These are phyloP conservation scores for Isichthys henryi DNA, from an alignment of 2,113 vertebrate genomes.

Conservation along the genomic window DNA sequence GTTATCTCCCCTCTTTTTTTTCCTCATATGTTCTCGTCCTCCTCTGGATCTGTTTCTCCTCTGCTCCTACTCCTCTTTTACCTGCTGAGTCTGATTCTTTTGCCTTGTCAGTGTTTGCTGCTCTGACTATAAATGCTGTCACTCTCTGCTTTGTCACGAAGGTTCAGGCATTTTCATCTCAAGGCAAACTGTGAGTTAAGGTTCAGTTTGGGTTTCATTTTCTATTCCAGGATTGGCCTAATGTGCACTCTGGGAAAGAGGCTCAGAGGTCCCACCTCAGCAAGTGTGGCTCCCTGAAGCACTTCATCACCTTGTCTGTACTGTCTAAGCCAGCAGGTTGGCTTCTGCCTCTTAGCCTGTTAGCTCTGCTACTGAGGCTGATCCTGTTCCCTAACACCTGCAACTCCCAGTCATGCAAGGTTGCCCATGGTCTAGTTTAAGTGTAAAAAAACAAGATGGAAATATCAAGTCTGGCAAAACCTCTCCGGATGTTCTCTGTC, in stretches of 20 bases:
- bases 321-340: background rate
- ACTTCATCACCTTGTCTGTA: background rate
- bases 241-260: background rate
- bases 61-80: background rate
- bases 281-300: background rate
- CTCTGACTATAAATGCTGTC: background rate
- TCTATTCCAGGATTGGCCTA: background rate
- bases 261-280: background rate
- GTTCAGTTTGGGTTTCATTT: background rate
- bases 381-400: background rate
- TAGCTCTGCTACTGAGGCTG: background rate
- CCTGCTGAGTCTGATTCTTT: background rate
- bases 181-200: background rate
- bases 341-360: background rate
- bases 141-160: background rate
- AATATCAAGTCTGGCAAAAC: background rate
- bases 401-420: background rate
- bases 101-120: background rate
- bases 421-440: background rate
- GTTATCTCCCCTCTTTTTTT: background rate
- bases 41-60: background rate
- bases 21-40: background rate
- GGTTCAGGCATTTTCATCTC: background rate
- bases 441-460: background rate
- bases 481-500: background rate